Evolutionary conservation across 2,797 vertebrate species (phyloP).

Genomic region (Coregonus suidteri): DNA sequence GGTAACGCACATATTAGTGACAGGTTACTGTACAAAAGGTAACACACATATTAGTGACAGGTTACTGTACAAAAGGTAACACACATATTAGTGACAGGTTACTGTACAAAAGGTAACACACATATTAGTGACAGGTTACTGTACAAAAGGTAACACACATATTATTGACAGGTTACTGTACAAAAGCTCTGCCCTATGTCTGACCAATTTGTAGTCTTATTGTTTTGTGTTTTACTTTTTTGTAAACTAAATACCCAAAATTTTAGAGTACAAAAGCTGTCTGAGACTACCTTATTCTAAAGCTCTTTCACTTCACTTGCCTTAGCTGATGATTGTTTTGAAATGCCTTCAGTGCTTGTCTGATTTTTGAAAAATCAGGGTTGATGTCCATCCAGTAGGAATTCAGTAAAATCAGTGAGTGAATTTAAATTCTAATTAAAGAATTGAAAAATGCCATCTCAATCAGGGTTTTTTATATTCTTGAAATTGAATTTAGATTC

Average conservation of each 20-base stretch:
- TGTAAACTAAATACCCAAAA: background rate
- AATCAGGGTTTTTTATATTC: background rate
- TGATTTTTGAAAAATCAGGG: background rate
- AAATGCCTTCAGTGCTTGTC: slow-evolving; percentile 10
- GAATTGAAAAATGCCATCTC: background rate
- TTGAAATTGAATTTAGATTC: background rate
- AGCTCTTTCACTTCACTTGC: slow-evolving; percentile 8
- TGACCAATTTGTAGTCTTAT: slow-evolving; percentile 1
- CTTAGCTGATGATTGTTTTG: slow-evolving; percentile 8
- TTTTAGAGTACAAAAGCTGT: background rate
- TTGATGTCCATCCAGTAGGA: background rate
- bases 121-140: too few relatives aligned
- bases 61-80: background rate
- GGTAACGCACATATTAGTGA: background rate
- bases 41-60: too few relatives aligned
- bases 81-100: background rate
- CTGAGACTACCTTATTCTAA: background rate
- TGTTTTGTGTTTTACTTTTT: background rate
- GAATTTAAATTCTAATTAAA: background rate
- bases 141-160: background rate
- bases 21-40: slow-evolving; percentile 4
- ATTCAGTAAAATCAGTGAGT: background rate
- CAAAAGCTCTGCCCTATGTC: slow-evolving; percentile 8
- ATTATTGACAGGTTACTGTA: background rate
- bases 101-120: background rate